phyloP scores from a whole-genome alignment of 2,113 vertebrate species.

The Indri indri region DNA sequence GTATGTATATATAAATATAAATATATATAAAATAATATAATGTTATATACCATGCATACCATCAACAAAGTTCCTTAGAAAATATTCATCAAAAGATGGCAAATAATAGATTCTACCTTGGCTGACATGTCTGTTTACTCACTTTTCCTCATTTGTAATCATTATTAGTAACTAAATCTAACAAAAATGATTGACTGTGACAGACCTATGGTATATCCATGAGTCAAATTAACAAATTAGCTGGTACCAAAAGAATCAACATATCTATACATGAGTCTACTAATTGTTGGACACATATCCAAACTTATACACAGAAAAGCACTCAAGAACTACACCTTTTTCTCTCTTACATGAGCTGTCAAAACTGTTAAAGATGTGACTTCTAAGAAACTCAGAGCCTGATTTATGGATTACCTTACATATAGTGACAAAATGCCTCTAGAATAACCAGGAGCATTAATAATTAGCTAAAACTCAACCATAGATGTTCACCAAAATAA shows the following conservation, averaged over 20 bases:
- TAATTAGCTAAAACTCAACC: conserved; percentile 15
- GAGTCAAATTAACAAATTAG: background rate
- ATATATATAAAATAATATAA: background rate
- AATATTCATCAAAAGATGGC: background rate
- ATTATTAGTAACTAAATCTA: background rate
- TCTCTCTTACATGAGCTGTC: background rate
- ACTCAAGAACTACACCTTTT: background rate
- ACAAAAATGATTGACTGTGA: background rate
- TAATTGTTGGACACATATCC: background rate
- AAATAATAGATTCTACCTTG: background rate
- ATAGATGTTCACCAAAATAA: background rate
- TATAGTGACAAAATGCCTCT: background rate
- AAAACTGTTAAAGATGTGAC: conserved; percentile 15
- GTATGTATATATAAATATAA: too few species aligned
- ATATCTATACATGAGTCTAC: background rate
- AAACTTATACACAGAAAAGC: background rate
- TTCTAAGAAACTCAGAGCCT: background rate
- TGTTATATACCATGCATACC: background rate
- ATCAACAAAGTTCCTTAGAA: background rate
- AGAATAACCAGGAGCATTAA: background rate
- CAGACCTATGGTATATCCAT: background rate
- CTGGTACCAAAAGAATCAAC: background rate
- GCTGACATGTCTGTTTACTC: background rate
- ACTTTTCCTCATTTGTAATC: background rate
- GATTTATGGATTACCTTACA: background rate